These are phyloP conservation scores for Mus spretus DNA, from an alignment of 2,797 vertebrate genomes.

Conservation along the genomic window DNA sequence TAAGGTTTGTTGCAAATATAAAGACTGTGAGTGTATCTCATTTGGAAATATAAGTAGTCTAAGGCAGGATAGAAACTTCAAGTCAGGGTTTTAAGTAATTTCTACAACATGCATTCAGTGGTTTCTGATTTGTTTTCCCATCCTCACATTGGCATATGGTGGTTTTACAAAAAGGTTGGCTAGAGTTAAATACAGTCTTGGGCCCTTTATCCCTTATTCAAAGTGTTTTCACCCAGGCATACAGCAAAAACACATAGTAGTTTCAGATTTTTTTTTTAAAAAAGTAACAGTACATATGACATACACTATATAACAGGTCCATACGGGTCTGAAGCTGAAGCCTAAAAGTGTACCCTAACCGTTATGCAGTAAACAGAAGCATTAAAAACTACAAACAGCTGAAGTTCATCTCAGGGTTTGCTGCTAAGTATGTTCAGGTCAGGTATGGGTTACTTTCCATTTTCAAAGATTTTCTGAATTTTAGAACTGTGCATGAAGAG, in stretches of 20 bases:
- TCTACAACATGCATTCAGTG: neutral
- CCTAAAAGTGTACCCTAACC: neutral
- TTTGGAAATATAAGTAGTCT: neutral
- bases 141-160: neutral
- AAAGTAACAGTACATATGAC: neutral
- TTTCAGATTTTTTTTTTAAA: neutral
- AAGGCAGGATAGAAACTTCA: neutral
- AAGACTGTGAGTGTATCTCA: neutral
- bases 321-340: neutral
- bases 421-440: neutral
- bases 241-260: slow-evolving; percentile 14
- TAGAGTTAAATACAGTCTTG: slow-evolving; percentile 33
- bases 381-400: neutral
- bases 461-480: neutral
- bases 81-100: neutral
- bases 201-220: slow-evolving; percentile 1
- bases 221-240: neutral
- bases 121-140: neutral
- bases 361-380: neutral
- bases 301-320: neutral
- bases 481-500: neutral
- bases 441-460: neutral
- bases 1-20: neutral
- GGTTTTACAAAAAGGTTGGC: neutral
- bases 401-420: neutral